Base-by-base conservation (phyloP, 1,140 invertebrate genomes). In the Ladona fulva region DNA sequence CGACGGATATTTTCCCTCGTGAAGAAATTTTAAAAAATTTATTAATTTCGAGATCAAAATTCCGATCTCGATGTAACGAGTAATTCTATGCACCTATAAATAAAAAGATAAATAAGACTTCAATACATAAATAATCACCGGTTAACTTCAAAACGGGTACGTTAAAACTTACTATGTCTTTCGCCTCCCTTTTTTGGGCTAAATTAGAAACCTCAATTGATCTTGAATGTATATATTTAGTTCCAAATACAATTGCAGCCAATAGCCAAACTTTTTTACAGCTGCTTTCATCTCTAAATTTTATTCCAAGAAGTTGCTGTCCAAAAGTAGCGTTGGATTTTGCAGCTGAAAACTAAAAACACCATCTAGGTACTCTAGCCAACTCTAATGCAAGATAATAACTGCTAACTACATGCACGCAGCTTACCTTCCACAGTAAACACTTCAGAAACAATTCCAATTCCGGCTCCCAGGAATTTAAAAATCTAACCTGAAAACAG, bases 1-100 rank as follows among this genome's bases (percentile, higher is more conserved):
- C 1, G 87, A 84, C n/a, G 89, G 89, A 83, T 89, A 87, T 77
- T 87, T 87, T 22, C 90, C 90, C 76, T 87, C 86, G 81, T 89
- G 86, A 19, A 91, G 83, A 80, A 91, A 91, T 75, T 88, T 81
- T 78, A 90, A 85, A 78, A 90, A 89, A 82, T 91, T 91, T 0
- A 89, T 80, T 74, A 91, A 85, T 77, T 88, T 88, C 7, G 86
- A 83, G n/a, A 90, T 78, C 59, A 88, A 82, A 74, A 89, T 85
- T 77, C 85, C 84, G 78, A 84, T 88, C 80, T 90, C 88, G 22
- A 87, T 78, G 81, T 84, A 87, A 7, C 85, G 75, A 25, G 78
- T n/a, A 24, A 44, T 24, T 66, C 24, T 29, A 76, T 73, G 24
- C 25, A 79, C 76, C 80, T 81, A 25, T 1, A 52, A 79, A 79